Base-by-base conservation (phyloP, 2,113 vertebrate species). In the Microtus ochrogaster region DNA sequence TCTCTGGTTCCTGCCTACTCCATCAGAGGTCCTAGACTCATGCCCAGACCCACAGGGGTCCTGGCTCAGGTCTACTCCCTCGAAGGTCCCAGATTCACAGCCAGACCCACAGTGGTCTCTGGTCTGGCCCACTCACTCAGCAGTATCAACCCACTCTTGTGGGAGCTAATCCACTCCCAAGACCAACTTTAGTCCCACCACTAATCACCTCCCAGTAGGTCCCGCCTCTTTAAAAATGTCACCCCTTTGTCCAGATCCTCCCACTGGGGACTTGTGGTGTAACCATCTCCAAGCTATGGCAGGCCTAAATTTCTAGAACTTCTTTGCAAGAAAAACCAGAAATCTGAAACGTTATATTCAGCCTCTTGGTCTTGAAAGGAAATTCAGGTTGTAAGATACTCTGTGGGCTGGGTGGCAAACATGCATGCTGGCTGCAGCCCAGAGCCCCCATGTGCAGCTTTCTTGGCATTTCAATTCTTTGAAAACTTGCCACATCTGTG, bases 331-430 rank as follows among this genome's bases (percentile, higher is more conserved):
- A 85, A 63, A 44, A 92, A 58, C 19, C 26, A 58, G 72, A 79
- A 78, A 81, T 70, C 36, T 89, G 36, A 76, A 55, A 3, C 30
- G 49, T 44, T 55, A 17, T 17, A 13, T 49, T 49, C 55, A 12
- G 41, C 39, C 55, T 94, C 82, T 44, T 14, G 58, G 55, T n/a
- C 91, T 94, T 93, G 76, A 89, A 95, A 84, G 52, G 77, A 47
- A 79, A 52, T 66, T 88, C 24, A 5, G 24, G 41, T 81, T 49
- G n/a, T 77, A 61, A 86, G 74, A 65, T 41, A 21, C 39, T 11
- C 0, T 26, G 8, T 36, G 16, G 33, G 36, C 24, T 22, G 33
- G 2, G n/a, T 61, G 26, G 73, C 39, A 81, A 26, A 17, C 13
- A 13, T 2, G 0, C 1, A 0, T 21, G 21, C 47, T 22, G 17